Base-by-base conservation (phyloP, 2,797 vertebrate genomes). In the Myotis pilosus region DNA sequence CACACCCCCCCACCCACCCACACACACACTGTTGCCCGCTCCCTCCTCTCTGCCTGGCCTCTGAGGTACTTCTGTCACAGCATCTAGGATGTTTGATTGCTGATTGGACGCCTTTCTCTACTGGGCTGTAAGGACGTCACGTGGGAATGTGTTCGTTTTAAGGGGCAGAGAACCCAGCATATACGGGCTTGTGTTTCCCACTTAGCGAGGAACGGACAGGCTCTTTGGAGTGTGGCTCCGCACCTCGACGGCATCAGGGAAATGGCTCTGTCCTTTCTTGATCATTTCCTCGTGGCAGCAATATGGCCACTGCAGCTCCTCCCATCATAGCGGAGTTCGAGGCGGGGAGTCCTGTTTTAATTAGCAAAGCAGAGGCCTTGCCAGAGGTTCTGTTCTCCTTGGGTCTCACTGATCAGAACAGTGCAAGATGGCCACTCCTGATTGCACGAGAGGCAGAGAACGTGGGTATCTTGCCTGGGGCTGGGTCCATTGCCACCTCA, bases 121-220 rank as follows among this genome's bases (percentile, higher is more conserved):
- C 55, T 51, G 33, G 89, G 23, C n/a, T 68, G 1, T 64, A 44
- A 44, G 66, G 17, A 15, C 28, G 10, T 83, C 62, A 30, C 53
- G 79, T 87, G 91, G 74, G 75, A 95, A 82, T 62, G 53, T 76
- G 23, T 87, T 69, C 23, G 11, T 89, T 89, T 89, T 74, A 51
- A 80, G 38, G n/a, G 68, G 12, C 86, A 91, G 75, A 78, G 94
- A 91, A 76, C 23, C 47, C 55, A 74, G 2, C 49, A 8, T 13
- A 12, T 38, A 28, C 47, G 71, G 23, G 7, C 69, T 86, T 94
- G 6, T 49, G 10, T 80, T 92, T 87, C 81, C n/a, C 28, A 8
- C 36, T 71, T 71, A 49, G 10, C 17, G 79, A 71, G 71, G 71
- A 66, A 74, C 30, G 38, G 44, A 30, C n/a, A 3, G 33, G 36